Percentiles rank a stretch among this genome's conserved stretches.
phyloP scores from a whole-genome alignment of 1,140 invertebrate species.

The Lasioglossum albipes region DNA sequence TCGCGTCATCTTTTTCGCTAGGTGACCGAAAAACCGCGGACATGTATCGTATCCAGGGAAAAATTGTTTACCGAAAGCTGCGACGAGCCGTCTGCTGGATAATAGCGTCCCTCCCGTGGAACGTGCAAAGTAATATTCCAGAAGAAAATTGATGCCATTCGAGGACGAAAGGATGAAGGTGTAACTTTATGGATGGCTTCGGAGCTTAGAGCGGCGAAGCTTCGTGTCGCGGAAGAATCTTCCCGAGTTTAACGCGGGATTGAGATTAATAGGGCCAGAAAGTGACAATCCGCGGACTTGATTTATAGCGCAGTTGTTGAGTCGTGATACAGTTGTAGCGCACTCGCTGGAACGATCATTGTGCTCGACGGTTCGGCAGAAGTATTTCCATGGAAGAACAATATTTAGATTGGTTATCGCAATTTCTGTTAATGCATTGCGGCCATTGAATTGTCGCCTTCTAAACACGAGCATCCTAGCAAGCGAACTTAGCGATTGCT shows the following conservation, averaged over 20 bases:
- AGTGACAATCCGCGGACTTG: neutral
- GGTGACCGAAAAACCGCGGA: neutral
- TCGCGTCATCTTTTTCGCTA: neutral
- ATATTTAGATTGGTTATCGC: too few species aligned
- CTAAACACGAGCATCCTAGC: too few species aligned
- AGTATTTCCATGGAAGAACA: too few species aligned
- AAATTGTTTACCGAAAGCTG: neutral
- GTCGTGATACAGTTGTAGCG: neutral
- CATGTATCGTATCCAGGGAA: neutral
- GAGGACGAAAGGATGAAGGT: neutral
- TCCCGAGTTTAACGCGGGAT: neutral
- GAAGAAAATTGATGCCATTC: neutral
- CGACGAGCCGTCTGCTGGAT: too few species aligned
- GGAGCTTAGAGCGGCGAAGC: neutral
- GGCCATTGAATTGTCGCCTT: too few species aligned
- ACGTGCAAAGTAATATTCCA: neutral
- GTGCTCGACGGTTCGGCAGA: too few species aligned
- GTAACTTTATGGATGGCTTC: neutral
- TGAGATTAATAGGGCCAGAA: neutral
- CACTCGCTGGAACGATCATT: too few species aligned
- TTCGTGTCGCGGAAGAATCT: neutral
- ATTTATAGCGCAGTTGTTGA: neutral
- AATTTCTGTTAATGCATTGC: too few species aligned
- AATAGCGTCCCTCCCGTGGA: neutral
- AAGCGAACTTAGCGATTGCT: too few species aligned